A percentile compares a stretch with the other conserved stretches of the same genome.
These are phyloP conservation scores for Ciconia nigra DNA, from an alignment of 2,797 vertebrate genomes.

Conservation along the genomic window DNA sequence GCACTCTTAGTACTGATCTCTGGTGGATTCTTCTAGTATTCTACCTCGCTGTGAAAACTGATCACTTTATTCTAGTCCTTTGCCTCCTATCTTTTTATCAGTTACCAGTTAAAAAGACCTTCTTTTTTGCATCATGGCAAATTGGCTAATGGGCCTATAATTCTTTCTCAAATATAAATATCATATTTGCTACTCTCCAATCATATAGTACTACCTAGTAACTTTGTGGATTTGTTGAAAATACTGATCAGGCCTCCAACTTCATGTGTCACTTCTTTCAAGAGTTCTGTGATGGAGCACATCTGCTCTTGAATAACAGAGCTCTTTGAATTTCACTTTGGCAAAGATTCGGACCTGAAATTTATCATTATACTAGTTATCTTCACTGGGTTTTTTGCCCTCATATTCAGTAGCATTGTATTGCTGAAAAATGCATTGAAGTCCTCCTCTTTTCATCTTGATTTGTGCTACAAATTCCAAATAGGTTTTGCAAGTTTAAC, in stretches of 20 bases:
- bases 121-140: neutral
- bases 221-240: neutral
- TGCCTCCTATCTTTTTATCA: neutral
- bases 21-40: neutral
- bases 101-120: neutral
- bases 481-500: neutral
- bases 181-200: neutral
- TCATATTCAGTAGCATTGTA: neutral
- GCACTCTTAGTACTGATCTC: neutral
- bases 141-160: neutral
- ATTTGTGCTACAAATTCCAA: neutral
- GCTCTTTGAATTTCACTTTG: neutral
- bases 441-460: neutral
- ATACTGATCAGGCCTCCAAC: neutral
- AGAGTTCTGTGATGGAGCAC: neutral
- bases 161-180: neutral
- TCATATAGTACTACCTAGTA: neutral
- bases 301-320: neutral
- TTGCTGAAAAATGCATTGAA: neutral
- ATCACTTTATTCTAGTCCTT: neutral
- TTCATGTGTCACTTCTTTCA: neutral
- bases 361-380: neutral
- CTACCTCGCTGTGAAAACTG: neutral
- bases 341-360: neutral
- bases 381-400: rapidly evolving